Evolutionary conservation across 1,140 invertebrate genomes (phyloP).

Genomic region (Drosophila punjabiensis): DNA sequence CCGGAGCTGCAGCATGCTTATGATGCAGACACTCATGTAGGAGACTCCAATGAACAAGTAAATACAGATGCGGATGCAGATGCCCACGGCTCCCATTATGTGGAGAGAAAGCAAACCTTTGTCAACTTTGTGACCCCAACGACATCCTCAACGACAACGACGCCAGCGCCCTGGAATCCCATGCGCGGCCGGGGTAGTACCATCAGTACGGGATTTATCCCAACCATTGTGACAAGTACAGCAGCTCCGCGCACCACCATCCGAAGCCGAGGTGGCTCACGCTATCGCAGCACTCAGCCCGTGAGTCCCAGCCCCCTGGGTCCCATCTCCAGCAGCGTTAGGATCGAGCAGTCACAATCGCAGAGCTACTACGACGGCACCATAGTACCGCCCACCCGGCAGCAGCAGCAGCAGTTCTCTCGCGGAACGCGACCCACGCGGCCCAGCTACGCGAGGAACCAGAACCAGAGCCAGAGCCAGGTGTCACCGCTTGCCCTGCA

Average conservation of each 20-base stretch:
- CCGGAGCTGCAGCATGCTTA: slow-evolving; percentile 77
- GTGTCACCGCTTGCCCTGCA: slow-evolving; percentile 39
- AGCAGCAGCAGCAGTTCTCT: slow-evolving; percentile 46
- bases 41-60: slow-evolving; percentile 31
- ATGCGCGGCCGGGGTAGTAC: slow-evolving; percentile 61
- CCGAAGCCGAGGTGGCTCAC: slow-evolving; percentile 36
- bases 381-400: slow-evolving; percentile 59
- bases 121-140: slow-evolving; percentile 33
- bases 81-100: slow-evolving; percentile 55
- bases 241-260: slow-evolving; percentile 2
- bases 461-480: slow-evolving; percentile 5
- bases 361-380: slow-evolving; percentile 81
- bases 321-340: slow-evolving; percentile 46
- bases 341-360: slow-evolving; percentile 74
- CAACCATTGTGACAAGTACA: slow-evolving; percentile 63
- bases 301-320: slow-evolving; percentile 22
- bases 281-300: slow-evolving; percentile 48
- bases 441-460: slow-evolving; percentile 15
- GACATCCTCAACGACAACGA: slow-evolving; percentile 30
- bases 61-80: slow-evolving; percentile 59
- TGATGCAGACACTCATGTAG: slow-evolving; percentile 53
- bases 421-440: slow-evolving; percentile 51
- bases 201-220: slow-evolving; percentile 31
- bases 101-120: slow-evolving; percentile 57
- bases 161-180: slow-evolving; percentile 70